A percentile compares a stretch with the other conserved stretches of the same genome.
These are phyloP conservation scores for Eilema sororculum DNA, from an alignment of 2,888 invertebrate genomes.

Conservation along the genomic window DNA sequence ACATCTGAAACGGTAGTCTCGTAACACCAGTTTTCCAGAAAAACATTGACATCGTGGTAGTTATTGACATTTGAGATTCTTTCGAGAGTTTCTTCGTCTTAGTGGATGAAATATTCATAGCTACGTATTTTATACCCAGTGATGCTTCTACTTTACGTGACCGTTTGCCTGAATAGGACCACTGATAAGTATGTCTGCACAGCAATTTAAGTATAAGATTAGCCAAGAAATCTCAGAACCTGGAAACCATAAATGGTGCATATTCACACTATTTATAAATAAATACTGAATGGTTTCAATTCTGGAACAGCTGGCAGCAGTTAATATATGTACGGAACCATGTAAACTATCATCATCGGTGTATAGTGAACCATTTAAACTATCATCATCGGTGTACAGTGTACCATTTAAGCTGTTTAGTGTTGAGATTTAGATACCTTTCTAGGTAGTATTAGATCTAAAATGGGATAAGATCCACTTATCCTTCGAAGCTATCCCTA, in stretches of 20 bases:
- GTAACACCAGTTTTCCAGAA: too few relatives aligned
- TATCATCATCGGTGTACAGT: not conserved
- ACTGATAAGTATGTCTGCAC: not conserved
- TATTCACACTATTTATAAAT: not conserved
- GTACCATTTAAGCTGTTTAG: not conserved
- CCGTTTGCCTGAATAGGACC: too few relatives aligned
- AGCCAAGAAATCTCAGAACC: not conserved
- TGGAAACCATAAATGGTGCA: not conserved
- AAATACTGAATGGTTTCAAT: not conserved
- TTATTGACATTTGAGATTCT: too few relatives aligned
- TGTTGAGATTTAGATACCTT: not conserved
- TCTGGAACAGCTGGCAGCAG: too few relatives aligned
- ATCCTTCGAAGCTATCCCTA: not conserved
- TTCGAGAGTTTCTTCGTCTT: too few relatives aligned
- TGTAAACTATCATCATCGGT: not conserved
- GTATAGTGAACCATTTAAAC: not conserved
- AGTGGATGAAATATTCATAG: too few relatives aligned
- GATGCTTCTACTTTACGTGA: too few relatives aligned
- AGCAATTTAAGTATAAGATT: not conserved
- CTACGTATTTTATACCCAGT: too few relatives aligned
- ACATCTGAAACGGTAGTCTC: too few relatives aligned
- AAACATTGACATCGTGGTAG: too few relatives aligned
- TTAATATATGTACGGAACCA: not conserved
- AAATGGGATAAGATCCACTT: not conserved
- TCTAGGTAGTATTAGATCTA: not conserved